Conservation (phyloP, 2,888 invertebrate genomes). For the Meandrusa payeni region DNA sequence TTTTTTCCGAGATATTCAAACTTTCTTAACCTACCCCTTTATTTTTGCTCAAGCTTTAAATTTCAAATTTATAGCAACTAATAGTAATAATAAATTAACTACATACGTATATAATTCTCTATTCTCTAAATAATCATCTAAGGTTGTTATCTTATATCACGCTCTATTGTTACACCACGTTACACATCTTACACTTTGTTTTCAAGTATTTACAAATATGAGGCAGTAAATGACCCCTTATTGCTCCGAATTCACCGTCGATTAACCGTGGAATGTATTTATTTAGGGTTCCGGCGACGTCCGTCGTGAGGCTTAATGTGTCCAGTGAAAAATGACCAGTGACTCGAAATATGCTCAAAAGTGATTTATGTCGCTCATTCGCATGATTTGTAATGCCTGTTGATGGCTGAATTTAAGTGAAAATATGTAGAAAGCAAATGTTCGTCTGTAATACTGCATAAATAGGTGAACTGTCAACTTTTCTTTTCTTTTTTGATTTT, state of each 20-base stretch:
- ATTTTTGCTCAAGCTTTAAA: no score
- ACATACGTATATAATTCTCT: no score
- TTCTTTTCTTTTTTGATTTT: no score
- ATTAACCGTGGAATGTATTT: constrained; percentile 71
- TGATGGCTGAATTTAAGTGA: constrained; percentile 4
- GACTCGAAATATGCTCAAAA: constrained; percentile 29
- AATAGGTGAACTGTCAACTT: no score
- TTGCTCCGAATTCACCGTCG: constrained; percentile 64
- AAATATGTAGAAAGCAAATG: not conserved
- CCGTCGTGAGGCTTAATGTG: constrained; percentile 54
- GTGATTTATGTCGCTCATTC: constrained; percentile 16
- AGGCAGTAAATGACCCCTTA: constrained; percentile 39
- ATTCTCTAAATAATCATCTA: no score
- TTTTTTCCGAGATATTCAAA: no score
- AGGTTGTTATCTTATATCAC: no score
- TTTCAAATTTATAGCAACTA: no score
- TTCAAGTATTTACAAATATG: constrained; percentile 46
- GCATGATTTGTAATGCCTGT: constrained; percentile 3
- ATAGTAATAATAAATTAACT: no score
- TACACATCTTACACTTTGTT: constrained; percentile 2
- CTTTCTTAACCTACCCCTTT: no score
- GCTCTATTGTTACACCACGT: no score
- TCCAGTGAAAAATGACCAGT: constrained; percentile 55
- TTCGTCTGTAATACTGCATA: no score
- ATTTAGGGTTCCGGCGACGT: constrained; percentile 60